Percentiles rank a stretch among this genome's conserved stretches.
Evolutionary conservation across 2,888 invertebrate species (phyloP).

Genomic region (Bugulina stolonifera): DNA sequence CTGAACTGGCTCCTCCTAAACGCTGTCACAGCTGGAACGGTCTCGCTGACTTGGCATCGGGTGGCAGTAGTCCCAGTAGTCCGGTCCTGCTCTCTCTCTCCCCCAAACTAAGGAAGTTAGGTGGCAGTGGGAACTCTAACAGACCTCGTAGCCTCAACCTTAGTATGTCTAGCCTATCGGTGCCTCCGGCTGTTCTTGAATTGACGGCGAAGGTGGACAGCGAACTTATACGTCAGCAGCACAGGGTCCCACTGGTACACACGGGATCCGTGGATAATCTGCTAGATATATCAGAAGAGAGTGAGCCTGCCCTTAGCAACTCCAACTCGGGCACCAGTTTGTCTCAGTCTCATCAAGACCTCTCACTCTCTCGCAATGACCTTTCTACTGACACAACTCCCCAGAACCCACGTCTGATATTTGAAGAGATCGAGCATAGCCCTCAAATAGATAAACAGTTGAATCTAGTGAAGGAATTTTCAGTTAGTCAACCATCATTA

Average conservation of each 20-base stretch:
- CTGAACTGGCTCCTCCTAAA: slow-evolving; percentile 12
- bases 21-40: slow-evolving; percentile 26
- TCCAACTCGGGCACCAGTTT: slow-evolving; percentile 22
- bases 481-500: slow-evolving; percentile 18
- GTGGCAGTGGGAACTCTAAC: not conserved
- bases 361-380: not conserved
- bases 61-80: not conserved
- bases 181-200: slow-evolving; percentile 16
- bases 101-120: not conserved
- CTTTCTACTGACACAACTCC: not conserved
- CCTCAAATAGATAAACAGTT: not conserved
- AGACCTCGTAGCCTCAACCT: slow-evolving; percentile 8
- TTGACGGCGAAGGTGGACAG: slow-evolving; percentile 17
- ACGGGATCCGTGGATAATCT: not conserved
- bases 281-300: not conserved
- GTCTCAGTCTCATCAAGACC: not conserved
- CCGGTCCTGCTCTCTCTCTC: not conserved
- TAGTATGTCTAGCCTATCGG: slow-evolving; percentile 1
- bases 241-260: not conserved
- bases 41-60: slow-evolving; percentile 17
- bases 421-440: not conserved
- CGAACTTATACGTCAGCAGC: not conserved
- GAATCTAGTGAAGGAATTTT: not conserved
- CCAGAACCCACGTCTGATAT: not conserved
- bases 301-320: not conserved